Percentiles rank a stretch among this genome's conserved stretches.
phyloP scores from a whole-genome alignment of 2,113 vertebrate species.

The Mustela nigripes region DNA sequence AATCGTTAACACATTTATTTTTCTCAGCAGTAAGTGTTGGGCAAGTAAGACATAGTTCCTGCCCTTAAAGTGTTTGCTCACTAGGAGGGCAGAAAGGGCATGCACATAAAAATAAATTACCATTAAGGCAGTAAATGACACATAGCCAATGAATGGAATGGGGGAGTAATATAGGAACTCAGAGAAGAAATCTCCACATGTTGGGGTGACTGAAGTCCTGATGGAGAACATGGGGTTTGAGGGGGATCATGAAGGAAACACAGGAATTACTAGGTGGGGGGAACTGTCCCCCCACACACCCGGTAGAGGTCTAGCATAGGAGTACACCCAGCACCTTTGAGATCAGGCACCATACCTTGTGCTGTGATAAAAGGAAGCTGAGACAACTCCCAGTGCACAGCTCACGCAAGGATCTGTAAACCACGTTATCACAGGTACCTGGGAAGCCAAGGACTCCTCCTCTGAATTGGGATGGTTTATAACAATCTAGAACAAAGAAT shows the following conservation, averaged over 20 bases:
- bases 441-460: not conserved
- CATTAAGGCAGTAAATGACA: not conserved
- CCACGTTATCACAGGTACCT: not conserved
- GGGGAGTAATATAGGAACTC: not conserved
- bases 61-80: not conserved
- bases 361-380: not conserved
- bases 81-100: not conserved
- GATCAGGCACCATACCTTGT: not conserved
- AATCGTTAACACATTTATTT: not conserved
- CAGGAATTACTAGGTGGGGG: not conserved
- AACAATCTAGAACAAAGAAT: not conserved
- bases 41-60: not conserved
- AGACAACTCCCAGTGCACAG: not conserved
- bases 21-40: not conserved
- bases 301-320: not conserved
- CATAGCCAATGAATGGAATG: not conserved
- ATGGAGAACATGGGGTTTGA: not conserved
- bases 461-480: not conserved
- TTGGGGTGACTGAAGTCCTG: not conserved
- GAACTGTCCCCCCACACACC: not conserved
- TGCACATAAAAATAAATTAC: not conserved
- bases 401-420: conserved; percentile 20
- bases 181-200: not conserved
- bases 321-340: not conserved
- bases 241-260: not conserved